A percentile compares a stretch with the other conserved stretches of the same genome.
phyloP scores from a whole-genome alignment of 2,888 invertebrate genomes.

The Alviniconcha strummeri region DNA sequence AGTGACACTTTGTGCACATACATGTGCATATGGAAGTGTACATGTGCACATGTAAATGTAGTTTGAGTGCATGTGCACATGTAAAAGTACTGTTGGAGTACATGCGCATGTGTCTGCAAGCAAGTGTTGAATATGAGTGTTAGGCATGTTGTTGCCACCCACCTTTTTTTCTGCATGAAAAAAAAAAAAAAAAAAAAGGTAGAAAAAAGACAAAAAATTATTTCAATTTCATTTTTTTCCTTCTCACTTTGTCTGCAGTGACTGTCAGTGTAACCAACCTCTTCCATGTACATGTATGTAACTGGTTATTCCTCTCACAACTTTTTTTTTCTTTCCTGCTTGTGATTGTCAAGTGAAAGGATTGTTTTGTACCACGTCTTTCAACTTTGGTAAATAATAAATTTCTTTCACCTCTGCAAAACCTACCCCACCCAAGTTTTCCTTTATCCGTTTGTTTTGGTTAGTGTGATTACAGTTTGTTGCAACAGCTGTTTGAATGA shows the following conservation, averaged over 20 bases:
- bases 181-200: background rate
- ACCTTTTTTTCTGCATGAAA: constrained; percentile 14
- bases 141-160: constrained; percentile 2
- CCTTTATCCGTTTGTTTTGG: background rate
- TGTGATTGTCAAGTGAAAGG: constrained; percentile 27
- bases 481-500: background rate
- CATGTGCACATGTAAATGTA: no score
- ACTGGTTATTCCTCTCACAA: constrained; percentile 1
- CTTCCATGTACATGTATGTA: constrained; percentile 10
- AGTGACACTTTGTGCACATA: no score
- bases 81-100: no score
- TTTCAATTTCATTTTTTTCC: constrained; percentile 2
- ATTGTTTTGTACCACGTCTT: constrained; percentile 33
- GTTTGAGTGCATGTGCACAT: no score
- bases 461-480: background rate
- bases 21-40: no score
- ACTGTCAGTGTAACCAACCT: constrained; percentile 3
- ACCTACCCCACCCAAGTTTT: background rate
- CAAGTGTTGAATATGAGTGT: no score
- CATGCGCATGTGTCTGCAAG: no score
- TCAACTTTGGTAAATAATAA: constrained; percentile 30
- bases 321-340: background rate
- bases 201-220: background rate
- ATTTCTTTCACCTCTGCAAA: constrained; percentile 25
- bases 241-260: background rate